Evolutionary conservation across 2,797 vertebrate genomes (phyloP).

Genomic region (Psittacula echo): DNA sequence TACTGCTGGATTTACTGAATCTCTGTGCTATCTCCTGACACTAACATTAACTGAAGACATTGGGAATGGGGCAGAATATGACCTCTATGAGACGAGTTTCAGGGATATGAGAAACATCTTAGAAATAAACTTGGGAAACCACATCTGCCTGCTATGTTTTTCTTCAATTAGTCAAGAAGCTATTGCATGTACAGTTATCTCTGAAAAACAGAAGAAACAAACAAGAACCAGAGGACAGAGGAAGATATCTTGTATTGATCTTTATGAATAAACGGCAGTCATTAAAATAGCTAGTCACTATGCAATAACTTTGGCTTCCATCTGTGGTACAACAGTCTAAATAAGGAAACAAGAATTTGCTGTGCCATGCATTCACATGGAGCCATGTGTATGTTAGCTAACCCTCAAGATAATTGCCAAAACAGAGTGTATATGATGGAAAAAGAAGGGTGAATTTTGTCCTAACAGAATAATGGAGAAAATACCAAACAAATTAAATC

Average conservation of each 20-base stretch:
- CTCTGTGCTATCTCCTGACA: slow-evolving; percentile 1
- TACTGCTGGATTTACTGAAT: slow-evolving; percentile 5
- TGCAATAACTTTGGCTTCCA: neutral
- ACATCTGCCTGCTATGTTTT: neutral
- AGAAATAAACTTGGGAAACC: neutral
- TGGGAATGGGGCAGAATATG: neutral
- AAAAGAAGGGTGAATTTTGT: slow-evolving; percentile 7
- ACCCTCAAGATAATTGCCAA: neutral
- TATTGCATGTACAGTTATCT: neutral
- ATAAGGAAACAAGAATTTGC: slow-evolving; percentile 7
- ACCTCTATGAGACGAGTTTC: neutral
- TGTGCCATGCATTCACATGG: neutral
- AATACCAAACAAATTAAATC: slow-evolving; percentile 20
- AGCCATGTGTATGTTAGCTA: neutral
- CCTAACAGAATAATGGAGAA: neutral
- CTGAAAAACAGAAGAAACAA: neutral
- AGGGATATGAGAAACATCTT: neutral
- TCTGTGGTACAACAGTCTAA: neutral
- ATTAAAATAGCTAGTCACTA: neutral
- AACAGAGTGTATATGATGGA: neutral
- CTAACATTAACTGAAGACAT: neutral
- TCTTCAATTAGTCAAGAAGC: neutral
- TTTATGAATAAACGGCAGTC: neutral
- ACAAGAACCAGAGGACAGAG: neutral
- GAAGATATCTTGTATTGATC: neutral